phyloP scores from a whole-genome alignment of 2,888 invertebrate genomes.

The Cerceris rybyensis region DNA sequence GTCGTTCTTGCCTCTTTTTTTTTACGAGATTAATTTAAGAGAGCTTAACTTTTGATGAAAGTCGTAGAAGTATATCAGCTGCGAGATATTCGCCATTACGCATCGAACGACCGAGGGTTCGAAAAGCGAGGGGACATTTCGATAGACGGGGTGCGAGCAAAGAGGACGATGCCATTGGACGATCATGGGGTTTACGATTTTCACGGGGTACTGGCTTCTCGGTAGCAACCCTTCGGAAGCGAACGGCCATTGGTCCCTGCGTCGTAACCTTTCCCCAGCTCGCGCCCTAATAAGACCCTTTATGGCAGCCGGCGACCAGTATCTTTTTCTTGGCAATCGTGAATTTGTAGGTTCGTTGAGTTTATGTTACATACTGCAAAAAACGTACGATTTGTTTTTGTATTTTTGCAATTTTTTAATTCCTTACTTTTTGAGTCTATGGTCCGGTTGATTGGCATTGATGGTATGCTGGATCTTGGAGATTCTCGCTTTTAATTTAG shows the following conservation, averaged over 20 bases:
- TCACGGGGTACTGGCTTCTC: constrained; percentile 43
- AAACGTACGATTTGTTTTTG: too few species aligned
- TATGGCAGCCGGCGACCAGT: constrained; percentile 65
- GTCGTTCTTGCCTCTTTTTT: constrained; percentile 31
- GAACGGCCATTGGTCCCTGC: constrained; percentile 52
- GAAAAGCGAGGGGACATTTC: constrained; percentile 43
- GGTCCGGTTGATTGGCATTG: too few species aligned
- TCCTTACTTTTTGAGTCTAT: too few species aligned
- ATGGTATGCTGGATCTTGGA: too few species aligned
- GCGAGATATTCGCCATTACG: constrained; percentile 73
- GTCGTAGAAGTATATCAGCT: constrained; percentile 63
- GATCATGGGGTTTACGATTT: constrained; percentile 53
- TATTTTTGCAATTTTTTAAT: too few species aligned
- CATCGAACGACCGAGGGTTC: constrained; percentile 45
- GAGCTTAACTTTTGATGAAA: constrained; percentile 74
- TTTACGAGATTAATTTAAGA: constrained; percentile 76
- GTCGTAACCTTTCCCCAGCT: constrained; percentile 49
- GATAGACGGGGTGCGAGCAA: constrained; percentile 21
- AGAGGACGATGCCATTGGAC: constrained; percentile 50
- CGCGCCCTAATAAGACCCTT: constrained; percentile 61
- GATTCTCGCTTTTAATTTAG: too few species aligned
- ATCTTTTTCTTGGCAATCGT: constrained; percentile 36
- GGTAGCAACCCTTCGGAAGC: constrained; percentile 64
- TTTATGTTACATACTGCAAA: neutral
- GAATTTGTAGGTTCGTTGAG: constrained; percentile 11